Percentiles rank a stretch among this genome's conserved stretches.
Conservation (phyloP, 1,140 invertebrate species). For the Tetragnatha versicolor region DNA sequence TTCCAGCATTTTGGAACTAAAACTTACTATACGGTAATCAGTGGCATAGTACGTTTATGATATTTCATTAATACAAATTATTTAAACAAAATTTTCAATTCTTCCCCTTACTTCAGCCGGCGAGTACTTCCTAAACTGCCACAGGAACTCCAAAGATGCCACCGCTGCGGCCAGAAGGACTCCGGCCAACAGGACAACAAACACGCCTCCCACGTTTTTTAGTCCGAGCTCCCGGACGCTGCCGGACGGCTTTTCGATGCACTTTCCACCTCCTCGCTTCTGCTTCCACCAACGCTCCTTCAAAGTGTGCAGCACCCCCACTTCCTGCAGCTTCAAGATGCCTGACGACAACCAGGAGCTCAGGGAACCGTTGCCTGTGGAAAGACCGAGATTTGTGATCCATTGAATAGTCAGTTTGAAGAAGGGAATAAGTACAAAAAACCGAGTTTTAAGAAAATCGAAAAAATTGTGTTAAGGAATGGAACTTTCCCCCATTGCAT, state of each 20-base stretch:
- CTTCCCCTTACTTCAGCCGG: conserved; percentile 11
- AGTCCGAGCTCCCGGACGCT: conserved; percentile 59
- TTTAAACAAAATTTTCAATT: too few species aligned
- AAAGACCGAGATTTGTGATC: too few species aligned
- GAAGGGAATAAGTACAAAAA: too few species aligned
- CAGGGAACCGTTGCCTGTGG: background rate
- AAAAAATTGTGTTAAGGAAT: too few species aligned
- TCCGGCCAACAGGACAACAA: conserved; percentile 68
- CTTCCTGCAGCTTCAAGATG: conserved; percentile 66
- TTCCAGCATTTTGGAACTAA: too few species aligned
- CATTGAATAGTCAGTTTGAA: too few species aligned
- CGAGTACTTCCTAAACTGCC: conserved; percentile 49
- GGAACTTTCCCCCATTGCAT: too few species aligned
- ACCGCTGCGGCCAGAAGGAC: conserved; percentile 61
- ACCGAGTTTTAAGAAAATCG: too few species aligned
- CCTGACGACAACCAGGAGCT: conserved; percentile 61
- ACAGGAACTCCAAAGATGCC: conserved; percentile 57
- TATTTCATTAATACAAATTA: too few species aligned
- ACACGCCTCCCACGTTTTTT: conserved; percentile 68
- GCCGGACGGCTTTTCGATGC: conserved; percentile 51
- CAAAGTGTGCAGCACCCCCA: conserved; percentile 63
- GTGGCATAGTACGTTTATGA: too few species aligned
- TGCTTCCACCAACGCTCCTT: conserved; percentile 65
- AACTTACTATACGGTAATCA: too few species aligned
- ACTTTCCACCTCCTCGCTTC: conserved; percentile 58